Evolutionary conservation across 1,140 invertebrate genomes (phyloP).

Genomic region (Scaptomyza montana): DNA sequence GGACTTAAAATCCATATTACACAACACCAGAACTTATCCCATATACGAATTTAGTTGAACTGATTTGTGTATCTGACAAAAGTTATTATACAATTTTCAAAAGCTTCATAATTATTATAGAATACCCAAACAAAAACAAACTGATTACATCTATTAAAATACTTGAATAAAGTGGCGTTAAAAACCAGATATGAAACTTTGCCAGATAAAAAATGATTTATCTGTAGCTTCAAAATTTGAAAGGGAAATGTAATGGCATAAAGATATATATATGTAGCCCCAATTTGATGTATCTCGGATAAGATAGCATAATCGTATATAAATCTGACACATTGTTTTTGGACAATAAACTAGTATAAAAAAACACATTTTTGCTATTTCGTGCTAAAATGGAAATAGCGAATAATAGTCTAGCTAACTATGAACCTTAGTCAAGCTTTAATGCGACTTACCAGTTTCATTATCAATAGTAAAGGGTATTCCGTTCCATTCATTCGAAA

Average conservation of each 20-base stretch:
- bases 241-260: conserved; percentile 34
- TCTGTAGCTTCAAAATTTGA: conserved; percentile 20
- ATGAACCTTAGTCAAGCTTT: neutral
- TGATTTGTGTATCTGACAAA: neutral
- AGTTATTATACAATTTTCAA: neutral
- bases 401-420: neutral
- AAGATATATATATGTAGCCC: conserved; percentile 1
- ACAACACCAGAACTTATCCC: neutral
- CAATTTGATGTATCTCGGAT: conserved; percentile 21
- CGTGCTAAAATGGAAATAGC: neutral
- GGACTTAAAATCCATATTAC: conserved; percentile 6
- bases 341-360: conserved; percentile 10
- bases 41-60: neutral
- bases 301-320: conserved; percentile 27
- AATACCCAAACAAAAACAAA: neutral
- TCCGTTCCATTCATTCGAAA: conserved; percentile 89
- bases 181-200: neutral
- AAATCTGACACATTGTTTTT: conserved; percentile 23
- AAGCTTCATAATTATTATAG: neutral
- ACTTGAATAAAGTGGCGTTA: too few relatives aligned
- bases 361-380: conserved; percentile 9
- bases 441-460: conserved; percentile 90
- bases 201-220: neutral
- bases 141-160: too few relatives aligned
- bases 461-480: conserved; percentile 92